A percentile compares a stretch with the other conserved stretches of the same genome.
These are phyloP conservation scores for Muscidifurax raptorellus DNA, from an alignment of 1,140 invertebrate species.

Conservation along the genomic window DNA sequence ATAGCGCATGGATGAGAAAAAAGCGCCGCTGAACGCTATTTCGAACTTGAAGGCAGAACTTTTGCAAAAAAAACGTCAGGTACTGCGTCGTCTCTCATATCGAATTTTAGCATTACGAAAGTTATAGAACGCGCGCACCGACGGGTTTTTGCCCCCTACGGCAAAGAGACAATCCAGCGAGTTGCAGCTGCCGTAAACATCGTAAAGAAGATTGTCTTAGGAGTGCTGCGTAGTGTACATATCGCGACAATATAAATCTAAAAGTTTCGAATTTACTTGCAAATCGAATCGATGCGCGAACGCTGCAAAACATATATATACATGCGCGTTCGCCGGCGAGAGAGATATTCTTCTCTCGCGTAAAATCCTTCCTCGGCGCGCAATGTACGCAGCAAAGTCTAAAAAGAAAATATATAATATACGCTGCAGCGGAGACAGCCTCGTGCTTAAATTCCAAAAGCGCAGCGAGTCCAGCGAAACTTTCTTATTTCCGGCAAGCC, in stretches of 20 bases:
- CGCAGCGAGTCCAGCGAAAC: slow-evolving; percentile 45
- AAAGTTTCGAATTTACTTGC: slow-evolving; percentile 47
- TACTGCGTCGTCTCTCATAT: not conserved
- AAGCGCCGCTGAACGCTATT: not conserved
- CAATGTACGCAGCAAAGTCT: slow-evolving; percentile 9
- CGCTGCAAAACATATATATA: slow-evolving; percentile 2
- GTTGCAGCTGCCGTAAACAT: slow-evolving; percentile 27
- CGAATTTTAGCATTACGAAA: not conserved
- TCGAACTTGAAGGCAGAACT: too few relatives aligned
- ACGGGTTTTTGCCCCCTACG: not conserved
- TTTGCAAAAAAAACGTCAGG: not conserved
- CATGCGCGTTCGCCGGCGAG: not conserved
- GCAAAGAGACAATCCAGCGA: not conserved
- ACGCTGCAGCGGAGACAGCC: slow-evolving; percentile 47
- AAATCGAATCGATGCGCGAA: slow-evolving; percentile 45
- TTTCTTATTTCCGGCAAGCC: slow-evolving; percentile 56
- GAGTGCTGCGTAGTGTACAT: not conserved
- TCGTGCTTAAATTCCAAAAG: slow-evolving; percentile 58
- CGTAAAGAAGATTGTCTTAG: slow-evolving; percentile 48
- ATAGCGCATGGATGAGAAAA: not conserved
- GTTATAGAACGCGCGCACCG: not conserved
- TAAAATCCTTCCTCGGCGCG: slow-evolving; percentile 22
- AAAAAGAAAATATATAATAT: slow-evolving; percentile 36
- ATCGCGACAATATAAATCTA: slow-evolving; percentile 47
- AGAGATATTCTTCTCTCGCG: not conserved